phyloP scores from a whole-genome alignment of 2,113 vertebrate genomes.

The Epinephelus moara region DNA sequence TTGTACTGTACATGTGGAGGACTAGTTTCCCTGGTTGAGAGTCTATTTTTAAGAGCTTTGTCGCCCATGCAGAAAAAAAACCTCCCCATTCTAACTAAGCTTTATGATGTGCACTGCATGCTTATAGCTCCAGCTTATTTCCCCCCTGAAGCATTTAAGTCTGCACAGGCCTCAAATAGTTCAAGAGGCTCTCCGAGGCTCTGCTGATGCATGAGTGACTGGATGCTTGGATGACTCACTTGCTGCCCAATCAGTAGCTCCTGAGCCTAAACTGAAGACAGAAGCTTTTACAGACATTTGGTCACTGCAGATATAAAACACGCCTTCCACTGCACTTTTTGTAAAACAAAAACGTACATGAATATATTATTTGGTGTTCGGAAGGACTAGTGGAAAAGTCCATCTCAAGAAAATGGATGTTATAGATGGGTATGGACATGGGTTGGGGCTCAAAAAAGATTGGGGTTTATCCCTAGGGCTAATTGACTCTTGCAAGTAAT shows the following conservation, averaged over 20 bases:
- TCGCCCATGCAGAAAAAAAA: slow-evolving; percentile 55
- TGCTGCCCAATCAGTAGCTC: slow-evolving; percentile 73
- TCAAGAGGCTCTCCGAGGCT: slow-evolving; percentile 78
- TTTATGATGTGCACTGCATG: slow-evolving; percentile 70
- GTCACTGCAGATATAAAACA: slow-evolving; percentile 29
- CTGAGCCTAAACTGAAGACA: slow-evolving; percentile 57
- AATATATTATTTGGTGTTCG: neutral
- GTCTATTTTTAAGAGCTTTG: slow-evolving; percentile 54
- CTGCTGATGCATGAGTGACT: slow-evolving; percentile 74
- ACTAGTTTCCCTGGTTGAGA: slow-evolving; percentile 36
- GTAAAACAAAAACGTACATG: slow-evolving; percentile 26
- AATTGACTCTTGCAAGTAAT: slow-evolving; percentile 1
- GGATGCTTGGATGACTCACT: slow-evolving; percentile 78
- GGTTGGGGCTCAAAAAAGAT: neutral
- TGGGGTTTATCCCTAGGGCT: neutral
- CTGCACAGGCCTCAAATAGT: slow-evolving; percentile 78
- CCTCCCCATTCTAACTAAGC: slow-evolving; percentile 54
- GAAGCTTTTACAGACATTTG: slow-evolving; percentile 61
- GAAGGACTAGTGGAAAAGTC: neutral
- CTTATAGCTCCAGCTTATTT: slow-evolving; percentile 73
- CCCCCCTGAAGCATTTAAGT: slow-evolving; percentile 77
- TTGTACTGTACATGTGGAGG: slow-evolving; percentile 39
- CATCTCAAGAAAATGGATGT: neutral
- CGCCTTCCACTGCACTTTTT: slow-evolving; percentile 21
- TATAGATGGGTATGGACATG: neutral